Conservation (phyloP, 2,888 invertebrate genomes). For the Drosophila robusta region DNA sequence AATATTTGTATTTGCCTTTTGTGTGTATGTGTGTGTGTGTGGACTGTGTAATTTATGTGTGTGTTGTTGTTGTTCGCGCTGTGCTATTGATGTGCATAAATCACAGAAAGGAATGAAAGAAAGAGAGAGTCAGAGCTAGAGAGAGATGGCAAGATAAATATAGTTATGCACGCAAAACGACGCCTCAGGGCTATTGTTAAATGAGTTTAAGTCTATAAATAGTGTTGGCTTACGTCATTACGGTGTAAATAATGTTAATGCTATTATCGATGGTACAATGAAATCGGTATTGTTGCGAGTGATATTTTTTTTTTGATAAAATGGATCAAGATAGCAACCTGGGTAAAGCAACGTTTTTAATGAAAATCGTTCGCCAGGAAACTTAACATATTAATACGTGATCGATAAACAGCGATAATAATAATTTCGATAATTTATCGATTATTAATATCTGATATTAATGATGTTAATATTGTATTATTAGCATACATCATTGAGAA, state of each 20-base stretch:
- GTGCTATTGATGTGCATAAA: slow-evolving; percentile 57
- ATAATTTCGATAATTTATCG: neutral
- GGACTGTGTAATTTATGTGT: slow-evolving; percentile 53
- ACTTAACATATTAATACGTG: too few species aligned
- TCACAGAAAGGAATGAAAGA: slow-evolving; percentile 34
- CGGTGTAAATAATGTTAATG: slow-evolving; percentile 1
- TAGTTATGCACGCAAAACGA: slow-evolving; percentile 3
- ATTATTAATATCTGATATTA: neutral
- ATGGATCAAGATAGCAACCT: neutral
- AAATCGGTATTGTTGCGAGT: slow-evolving; percentile 2
- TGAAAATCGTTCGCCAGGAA: neutral
- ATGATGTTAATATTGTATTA: too few species aligned
- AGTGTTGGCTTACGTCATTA: slow-evolving; percentile 31
- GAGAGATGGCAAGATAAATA: slow-evolving; percentile 2
- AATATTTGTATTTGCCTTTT: slow-evolving; percentile 68
- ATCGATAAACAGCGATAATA: too few species aligned
- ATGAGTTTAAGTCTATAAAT: slow-evolving; percentile 60
- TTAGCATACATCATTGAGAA: too few species aligned
- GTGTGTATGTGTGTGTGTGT: slow-evolving; percentile 35
- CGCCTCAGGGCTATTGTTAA: slow-evolving; percentile 18
- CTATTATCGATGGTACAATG: slow-evolving; percentile 15
- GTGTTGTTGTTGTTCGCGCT: slow-evolving; percentile 46
- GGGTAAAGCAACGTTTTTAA: neutral
- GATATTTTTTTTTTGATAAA: neutral
- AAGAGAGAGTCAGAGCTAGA: neutral